Conservation (phyloP, 1,140 invertebrate genomes). For the Saccostrea cuccullata region DNA sequence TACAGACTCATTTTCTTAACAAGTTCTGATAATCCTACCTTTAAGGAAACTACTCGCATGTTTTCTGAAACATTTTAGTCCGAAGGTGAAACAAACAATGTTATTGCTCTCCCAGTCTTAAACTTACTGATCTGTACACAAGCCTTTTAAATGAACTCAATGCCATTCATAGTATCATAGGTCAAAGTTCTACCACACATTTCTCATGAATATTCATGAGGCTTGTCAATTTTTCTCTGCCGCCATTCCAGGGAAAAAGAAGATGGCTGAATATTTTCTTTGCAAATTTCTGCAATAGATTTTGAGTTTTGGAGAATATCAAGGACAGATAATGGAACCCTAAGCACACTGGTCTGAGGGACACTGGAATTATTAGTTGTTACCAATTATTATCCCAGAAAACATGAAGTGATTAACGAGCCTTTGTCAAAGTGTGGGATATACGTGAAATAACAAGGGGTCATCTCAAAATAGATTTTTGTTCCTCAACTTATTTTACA, state of each 20-base stretch:
- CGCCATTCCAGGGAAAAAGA: slow-evolving; percentile 12
- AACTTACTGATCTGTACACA: slow-evolving; percentile 28
- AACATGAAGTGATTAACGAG: not conserved
- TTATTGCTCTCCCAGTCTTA: not conserved
- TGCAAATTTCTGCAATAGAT: not conserved
- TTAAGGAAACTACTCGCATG: slow-evolving; percentile 21
- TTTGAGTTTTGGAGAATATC: not conserved
- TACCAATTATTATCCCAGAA: not conserved
- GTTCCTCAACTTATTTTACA: not conserved
- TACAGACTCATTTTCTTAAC: not conserved
- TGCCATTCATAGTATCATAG: slow-evolving; percentile 35
- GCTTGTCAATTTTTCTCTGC: not conserved
- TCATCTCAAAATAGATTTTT: slow-evolving; percentile 13
- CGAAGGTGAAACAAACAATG: slow-evolving; percentile 11
- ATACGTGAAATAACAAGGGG: slow-evolving; percentile 19
- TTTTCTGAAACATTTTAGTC: slow-evolving; percentile 27
- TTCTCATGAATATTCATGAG: slow-evolving; percentile 32
- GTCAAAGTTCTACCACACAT: slow-evolving; percentile 18
- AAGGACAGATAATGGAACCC: not conserved
- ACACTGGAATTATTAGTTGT: not conserved
- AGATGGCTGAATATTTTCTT: slow-evolving; percentile 22
- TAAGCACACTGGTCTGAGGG: not conserved
- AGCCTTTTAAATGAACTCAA: slow-evolving; percentile 31
- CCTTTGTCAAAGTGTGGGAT: not conserved
- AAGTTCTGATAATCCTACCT: not conserved